Base-by-base conservation (phyloP, 2,888 invertebrate genomes). In the Ptychoptera albimana region DNA sequence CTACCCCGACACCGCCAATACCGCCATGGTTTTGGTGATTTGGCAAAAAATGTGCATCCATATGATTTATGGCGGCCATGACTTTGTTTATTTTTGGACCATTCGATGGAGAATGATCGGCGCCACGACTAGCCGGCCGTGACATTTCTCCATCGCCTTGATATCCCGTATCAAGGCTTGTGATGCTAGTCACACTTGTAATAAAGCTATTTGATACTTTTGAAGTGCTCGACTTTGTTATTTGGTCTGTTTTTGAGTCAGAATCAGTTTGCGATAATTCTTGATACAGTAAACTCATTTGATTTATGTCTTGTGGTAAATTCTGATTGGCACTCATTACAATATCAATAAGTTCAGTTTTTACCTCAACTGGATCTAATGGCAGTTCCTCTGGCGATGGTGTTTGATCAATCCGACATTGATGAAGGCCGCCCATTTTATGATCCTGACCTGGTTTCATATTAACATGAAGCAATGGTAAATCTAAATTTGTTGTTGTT, bases 141-240 rank as follows among this genome's bases (percentile, higher is more conserved):
- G 87, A 87, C 77, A 85, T 85, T 67, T 87, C 87, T 6, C 87
- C 87, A 64, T 87, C 87, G 9, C 91, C 91, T 66, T 89, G 91
- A 66, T 91, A 92, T 37, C 93, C 92, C n/a, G 82, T 84, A 63
- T 93, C 92, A 51, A 89, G 71, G 63, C 91, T 92, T 29, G 86
- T 85, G 48, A 87, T 86, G 59, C 88, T 87, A n/a, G 87, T 87
- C 13, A 87, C 82, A 57, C 87, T 86, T 2, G 85, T 86, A 14
- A 87, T 80, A 56, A 86, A 85, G 60, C 83, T 83, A 53, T 74
- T 81, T 7, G 77, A 77, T 10, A 79, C 75, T 64, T 79, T 78
- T 37, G 74, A 75, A 15, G 70, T 73, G 59, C 69, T 71, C 2
- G 76, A 75, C 59, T 77, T 77, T 8, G 69, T 68, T 52, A 71